These are phyloP conservation scores for Plestiodon gilberti DNA, from an alignment of 2,113 vertebrate genomes.

Conservation along the genomic window DNA sequence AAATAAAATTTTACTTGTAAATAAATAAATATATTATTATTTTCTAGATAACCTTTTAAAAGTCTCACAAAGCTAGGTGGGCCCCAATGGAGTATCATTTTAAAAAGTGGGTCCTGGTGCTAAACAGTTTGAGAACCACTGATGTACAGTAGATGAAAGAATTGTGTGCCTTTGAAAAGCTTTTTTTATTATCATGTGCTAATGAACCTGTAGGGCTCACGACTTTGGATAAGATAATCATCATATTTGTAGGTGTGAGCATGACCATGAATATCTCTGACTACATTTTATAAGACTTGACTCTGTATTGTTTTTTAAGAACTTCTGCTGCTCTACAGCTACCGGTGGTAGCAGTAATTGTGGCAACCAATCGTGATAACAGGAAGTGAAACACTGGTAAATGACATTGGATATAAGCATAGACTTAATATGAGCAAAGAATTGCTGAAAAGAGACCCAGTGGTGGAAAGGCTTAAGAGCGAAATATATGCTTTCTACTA, in stretches of 20 bases:
- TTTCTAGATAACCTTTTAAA: no score
- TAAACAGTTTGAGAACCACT: no score
- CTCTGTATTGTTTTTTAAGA: background rate
- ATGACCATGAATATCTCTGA: background rate
- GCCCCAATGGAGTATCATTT: no score
- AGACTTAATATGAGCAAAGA: background rate
- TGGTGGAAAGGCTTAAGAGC: slow-evolving; percentile 10
- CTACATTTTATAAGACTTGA: slow-evolving; percentile 7
- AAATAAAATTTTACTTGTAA: no score
- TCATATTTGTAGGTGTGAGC: background rate
- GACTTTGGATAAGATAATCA: background rate
- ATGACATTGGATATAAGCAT: background rate
- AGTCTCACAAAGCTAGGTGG: no score
- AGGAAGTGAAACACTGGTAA: background rate
- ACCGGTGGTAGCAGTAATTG: background rate
- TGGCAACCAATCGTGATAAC: no score
- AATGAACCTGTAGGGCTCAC: background rate
- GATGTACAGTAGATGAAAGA: no score
- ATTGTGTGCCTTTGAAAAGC: slow-evolving; percentile 39
- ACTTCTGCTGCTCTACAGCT: background rate
- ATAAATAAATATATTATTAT: no score
- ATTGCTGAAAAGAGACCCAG: background rate
- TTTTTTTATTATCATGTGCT: slow-evolving; percentile 41
- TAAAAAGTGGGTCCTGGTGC: no score
- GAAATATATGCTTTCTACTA: background rate